These are phyloP conservation scores for Odobenus rosmarus DNA, from an alignment of 2,113 vertebrate species.

Conservation along the genomic window DNA sequence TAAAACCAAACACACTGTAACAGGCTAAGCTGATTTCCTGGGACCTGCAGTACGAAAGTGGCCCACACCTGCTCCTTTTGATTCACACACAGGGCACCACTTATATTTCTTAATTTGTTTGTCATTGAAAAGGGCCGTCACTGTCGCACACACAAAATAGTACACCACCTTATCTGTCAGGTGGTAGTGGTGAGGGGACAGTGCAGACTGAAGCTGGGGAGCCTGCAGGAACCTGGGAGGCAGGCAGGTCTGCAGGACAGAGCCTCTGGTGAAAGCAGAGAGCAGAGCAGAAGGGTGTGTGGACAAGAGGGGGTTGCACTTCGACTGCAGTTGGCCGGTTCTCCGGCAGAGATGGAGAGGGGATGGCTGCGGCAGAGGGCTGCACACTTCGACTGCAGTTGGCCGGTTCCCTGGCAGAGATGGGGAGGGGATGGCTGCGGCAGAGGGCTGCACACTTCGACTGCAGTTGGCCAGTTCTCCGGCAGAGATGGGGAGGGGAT, in stretches of 20 bases:
- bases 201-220: neutral
- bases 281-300: neutral
- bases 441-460: neutral
- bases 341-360: neutral
- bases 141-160: neutral
- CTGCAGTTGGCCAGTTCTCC: neutral
- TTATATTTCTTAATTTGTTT: neutral
- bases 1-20: too few relatives aligned
- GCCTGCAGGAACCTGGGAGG: neutral
- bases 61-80: neutral
- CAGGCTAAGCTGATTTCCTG: neutral
- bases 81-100: neutral
- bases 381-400: too few relatives aligned
- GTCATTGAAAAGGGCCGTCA: neutral
- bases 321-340: neutral
- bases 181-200: neutral
- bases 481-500: accelerated
- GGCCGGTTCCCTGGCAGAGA: neutral
- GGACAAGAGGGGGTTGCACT: neutral
- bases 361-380: neutral
- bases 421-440: neutral
- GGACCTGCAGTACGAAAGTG: too few relatives aligned
- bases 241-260: neutral
- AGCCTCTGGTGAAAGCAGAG: neutral
- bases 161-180: neutral